phyloP scores from a whole-genome alignment of 2,797 vertebrate species.

The Graptemys geographica region DNA sequence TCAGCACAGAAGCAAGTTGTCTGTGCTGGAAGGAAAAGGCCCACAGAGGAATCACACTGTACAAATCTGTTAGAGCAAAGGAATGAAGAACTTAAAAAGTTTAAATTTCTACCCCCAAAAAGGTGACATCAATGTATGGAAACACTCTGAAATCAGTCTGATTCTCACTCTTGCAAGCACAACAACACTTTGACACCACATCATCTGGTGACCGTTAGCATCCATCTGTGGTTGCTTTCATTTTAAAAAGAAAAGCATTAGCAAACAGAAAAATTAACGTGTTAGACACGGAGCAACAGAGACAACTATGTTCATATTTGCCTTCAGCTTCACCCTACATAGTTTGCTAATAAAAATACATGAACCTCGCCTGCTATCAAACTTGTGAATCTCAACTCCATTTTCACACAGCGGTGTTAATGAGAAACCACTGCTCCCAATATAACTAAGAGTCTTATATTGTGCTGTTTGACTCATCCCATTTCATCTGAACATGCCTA shows the following conservation, averaged over 20 bases:
- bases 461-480: background rate
- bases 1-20: background rate
- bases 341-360: background rate
- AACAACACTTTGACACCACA: background rate
- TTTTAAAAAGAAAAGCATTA: constrained; percentile 20
- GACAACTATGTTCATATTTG: background rate
- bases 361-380: background rate
- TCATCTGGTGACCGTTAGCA: constrained; percentile 38
- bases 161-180: constrained; percentile 22
- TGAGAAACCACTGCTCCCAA: background rate
- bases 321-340: background rate
- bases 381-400: constrained; percentile 5
- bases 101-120: constrained; percentile 2
- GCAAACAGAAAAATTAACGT: constrained; percentile 40
- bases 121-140: background rate
- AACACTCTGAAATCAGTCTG: background rate
- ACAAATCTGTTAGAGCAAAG: background rate
- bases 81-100: background rate
- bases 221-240: constrained; percentile 62
- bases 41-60: accelerated
- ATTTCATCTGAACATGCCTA: background rate
- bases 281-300: background rate
- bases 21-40: background rate
- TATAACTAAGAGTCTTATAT: background rate
- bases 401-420: background rate